Base-by-base conservation (phyloP, 2,113 vertebrate genomes). In the Sisor rabdophorus region DNA sequence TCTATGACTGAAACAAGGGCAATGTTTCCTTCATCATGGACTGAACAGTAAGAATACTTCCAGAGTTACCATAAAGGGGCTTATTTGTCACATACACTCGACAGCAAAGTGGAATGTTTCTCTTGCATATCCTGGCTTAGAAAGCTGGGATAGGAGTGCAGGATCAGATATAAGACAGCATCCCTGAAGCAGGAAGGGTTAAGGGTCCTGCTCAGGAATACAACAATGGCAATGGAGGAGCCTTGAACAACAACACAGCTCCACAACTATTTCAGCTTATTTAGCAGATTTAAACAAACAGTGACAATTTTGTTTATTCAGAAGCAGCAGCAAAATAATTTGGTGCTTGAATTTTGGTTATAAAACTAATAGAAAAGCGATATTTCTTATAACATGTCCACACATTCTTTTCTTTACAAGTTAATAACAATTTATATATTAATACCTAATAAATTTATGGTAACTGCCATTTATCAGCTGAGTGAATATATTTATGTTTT, bases 1-100 rank as follows among this genome's bases (percentile, higher is more conserved):
- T 8, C 71, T 60, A 24, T 59, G 56, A 60, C 56, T 73, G 36
- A 72, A 72, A 58, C 40, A 28, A 59, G 15, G 13, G n/a, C 17
- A 20, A 47, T 6, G 16, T 47, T 60, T 73, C 44, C 40, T 50
- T 24, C 19, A 19, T 73, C 28, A 59, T 22, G 60, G 22, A 19
- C 30, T 73, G 28, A 73, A 50, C 32, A 55, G 32, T 52, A 69
- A 30, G 11, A 4, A 40, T 65, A 22, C 24, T 69, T 69, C 17
- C 26, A 50, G 3, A 58, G n/a, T n/a, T 52, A 26, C 44, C 11
- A 10, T 32, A 30, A 32, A 56, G 53, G 40, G 40, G 40, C 40
- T 44, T 44, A 44, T 7, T 44, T 44, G 40, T 36, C 32, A 36
- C 32, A 36, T 36, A 36, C 3, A 36, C 32, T 36, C 32, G 2